Conservation (phyloP, 2,113 vertebrate genomes). For the Colinus virginianus region DNA sequence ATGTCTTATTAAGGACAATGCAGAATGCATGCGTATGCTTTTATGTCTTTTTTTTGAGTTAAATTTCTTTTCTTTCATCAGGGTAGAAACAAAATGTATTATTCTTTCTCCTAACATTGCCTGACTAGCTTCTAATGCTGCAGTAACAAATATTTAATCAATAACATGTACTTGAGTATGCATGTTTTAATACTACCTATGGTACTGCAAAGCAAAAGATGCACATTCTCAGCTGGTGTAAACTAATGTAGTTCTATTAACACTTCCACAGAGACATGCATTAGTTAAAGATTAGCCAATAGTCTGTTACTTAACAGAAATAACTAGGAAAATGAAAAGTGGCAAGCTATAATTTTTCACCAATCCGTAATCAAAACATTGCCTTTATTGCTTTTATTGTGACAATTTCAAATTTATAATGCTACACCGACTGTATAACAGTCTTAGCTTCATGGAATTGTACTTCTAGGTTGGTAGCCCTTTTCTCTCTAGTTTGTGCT, state of each 20-base stretch:
- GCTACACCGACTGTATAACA: neutral
- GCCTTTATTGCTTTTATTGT: conserved; percentile 38
- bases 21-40: neutral
- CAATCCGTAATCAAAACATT: neutral
- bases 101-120: neutral
- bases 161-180: neutral
- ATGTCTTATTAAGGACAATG: neutral
- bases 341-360: conserved; percentile 49
- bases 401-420: conserved; percentile 37
- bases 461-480: neutral
- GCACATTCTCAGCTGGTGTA: neutral
- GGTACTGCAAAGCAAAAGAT: neutral
- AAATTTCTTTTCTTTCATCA: neutral
- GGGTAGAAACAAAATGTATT: neutral
- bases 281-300: neutral
- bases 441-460: neutral
- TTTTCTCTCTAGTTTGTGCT: neutral
- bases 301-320: conserved; percentile 44
- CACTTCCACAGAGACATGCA: neutral
- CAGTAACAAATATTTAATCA: neutral
- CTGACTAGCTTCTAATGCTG: neutral
- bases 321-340: conserved; percentile 30
- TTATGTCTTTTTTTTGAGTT: neutral
- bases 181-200: neutral
- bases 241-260: neutral